These are phyloP conservation scores for Andrena dorsata DNA, from an alignment of 2,888 invertebrate genomes.

Conservation along the genomic window DNA sequence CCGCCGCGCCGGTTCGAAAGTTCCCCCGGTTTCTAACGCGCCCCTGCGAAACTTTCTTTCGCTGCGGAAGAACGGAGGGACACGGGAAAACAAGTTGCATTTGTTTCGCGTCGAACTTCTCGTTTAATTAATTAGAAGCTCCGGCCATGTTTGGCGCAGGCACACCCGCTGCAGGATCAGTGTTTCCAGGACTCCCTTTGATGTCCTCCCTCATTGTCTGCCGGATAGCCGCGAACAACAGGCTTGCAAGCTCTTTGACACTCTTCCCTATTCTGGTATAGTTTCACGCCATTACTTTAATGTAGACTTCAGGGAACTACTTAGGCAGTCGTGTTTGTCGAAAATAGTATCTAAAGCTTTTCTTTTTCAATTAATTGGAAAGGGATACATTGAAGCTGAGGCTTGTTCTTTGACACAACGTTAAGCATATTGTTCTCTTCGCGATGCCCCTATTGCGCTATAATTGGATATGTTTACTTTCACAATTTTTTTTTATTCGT, in stretches of 20 bases:
- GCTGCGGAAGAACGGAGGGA: background rate
- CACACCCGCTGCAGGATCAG: background rate
- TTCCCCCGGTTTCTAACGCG: slow-evolving; percentile 10
- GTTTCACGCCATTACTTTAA: background rate
- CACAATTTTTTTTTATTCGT: too few species aligned
- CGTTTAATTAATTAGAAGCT: slow-evolving; percentile 45
- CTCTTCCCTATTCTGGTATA: background rate
- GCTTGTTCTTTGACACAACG: background rate
- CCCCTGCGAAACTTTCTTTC: slow-evolving; percentile 33
- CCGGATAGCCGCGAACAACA: background rate
- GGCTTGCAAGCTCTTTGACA: background rate
- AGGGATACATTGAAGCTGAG: background rate
- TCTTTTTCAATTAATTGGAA: background rate
- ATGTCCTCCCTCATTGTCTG: slow-evolving; percentile 5
- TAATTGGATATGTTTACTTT: too few species aligned
- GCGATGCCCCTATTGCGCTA: too few species aligned
- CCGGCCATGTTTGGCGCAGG: background rate
- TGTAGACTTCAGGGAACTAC: too few species aligned
- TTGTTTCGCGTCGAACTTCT: slow-evolving; percentile 40
- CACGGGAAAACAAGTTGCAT: background rate
- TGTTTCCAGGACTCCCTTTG: slow-evolving; percentile 1
- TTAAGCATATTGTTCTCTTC: too few species aligned
- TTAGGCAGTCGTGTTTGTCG: too few species aligned
- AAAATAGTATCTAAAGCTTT: background rate
- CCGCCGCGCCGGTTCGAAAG: slow-evolving; percentile 27